These are phyloP conservation scores for Polydrusus pterygomalis DNA, from an alignment of 2,888 invertebrate species.

Conservation along the genomic window DNA sequence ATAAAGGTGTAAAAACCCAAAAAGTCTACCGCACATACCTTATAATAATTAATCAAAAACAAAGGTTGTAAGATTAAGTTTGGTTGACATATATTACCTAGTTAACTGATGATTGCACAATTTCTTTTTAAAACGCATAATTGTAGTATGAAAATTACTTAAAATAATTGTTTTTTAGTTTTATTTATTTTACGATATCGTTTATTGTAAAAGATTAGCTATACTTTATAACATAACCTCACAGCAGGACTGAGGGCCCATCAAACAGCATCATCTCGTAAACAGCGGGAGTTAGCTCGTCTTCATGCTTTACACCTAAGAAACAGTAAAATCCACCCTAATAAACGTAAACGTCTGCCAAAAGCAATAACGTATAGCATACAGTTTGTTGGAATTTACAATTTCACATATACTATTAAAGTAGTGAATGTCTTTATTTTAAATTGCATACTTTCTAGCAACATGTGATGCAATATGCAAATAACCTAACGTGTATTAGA, in stretches of 20 bases:
- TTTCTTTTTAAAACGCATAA: too few relatives aligned
- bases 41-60: too few relatives aligned
- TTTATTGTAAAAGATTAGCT: neutral
- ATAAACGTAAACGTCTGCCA: slow-evolving; percentile 17
- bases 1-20: too few relatives aligned
- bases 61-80: too few relatives aligned
- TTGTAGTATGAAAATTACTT: too few relatives aligned
- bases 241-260: slow-evolving; percentile 6
- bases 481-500: neutral
- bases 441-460: neutral
- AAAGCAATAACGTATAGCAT: slow-evolving; percentile 17
- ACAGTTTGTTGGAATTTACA: slow-evolving; percentile 14
- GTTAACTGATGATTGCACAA: neutral
- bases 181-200: neutral
- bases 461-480: too few relatives aligned
- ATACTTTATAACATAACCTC: slow-evolving; percentile 1
- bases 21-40: too few relatives aligned
- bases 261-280: slow-evolving; percentile 16
- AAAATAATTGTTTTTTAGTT: neutral
- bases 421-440: neutral
- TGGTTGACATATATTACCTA: too few relatives aligned
- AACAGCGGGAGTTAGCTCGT: slow-evolving; percentile 16
- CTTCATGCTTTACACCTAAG: slow-evolving; percentile 15
- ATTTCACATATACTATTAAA: neutral
- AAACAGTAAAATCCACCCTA: slow-evolving; percentile 10